A percentile compares a stretch with the other conserved stretches of the same genome.
These are phyloP conservation scores for Cygnus olor DNA, from an alignment of 2,797 vertebrate genomes.

Conservation along the genomic window DNA sequence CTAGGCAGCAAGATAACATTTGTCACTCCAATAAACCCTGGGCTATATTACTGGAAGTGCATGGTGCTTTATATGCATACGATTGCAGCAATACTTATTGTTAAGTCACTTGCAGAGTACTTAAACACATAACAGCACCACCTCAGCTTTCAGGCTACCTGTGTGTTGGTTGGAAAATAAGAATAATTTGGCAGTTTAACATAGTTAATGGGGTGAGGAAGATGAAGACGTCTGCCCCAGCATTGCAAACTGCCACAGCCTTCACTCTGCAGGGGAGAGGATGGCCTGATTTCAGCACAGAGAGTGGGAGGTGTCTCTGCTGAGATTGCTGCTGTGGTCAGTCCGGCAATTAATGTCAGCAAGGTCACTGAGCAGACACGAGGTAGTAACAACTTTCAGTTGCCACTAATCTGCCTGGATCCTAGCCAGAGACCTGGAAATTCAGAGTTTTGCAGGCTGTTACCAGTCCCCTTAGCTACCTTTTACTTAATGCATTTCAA, in stretches of 20 bases:
- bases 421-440: conserved; percentile 27
- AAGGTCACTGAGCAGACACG: conserved; percentile 7
- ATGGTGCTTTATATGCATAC: neutral
- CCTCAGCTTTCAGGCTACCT: neutral
- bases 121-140: neutral
- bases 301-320: neutral
- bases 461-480: neutral
- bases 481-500: conserved; percentile 16
- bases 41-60: neutral
- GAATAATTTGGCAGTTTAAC: neutral
- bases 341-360: conserved; percentile 15
- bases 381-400: neutral
- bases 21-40: neutral
- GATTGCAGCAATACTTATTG: neutral
- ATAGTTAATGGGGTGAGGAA: neutral
- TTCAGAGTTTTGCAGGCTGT: neutral
- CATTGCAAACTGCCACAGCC: neutral
- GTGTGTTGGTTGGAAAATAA: neutral
- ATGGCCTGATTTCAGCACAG: neutral
- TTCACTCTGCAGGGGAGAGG: neutral
- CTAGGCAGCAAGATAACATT: neutral
- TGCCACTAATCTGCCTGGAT: conserved; percentile 6
- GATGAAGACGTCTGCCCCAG: neutral
- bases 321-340: neutral
- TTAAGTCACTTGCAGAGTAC: neutral